Evolutionary conservation across 30 jellyfish, hydroid and myxozoan genomes (phyloP).

Genomic region (Nemopilema nomurai): DNA sequence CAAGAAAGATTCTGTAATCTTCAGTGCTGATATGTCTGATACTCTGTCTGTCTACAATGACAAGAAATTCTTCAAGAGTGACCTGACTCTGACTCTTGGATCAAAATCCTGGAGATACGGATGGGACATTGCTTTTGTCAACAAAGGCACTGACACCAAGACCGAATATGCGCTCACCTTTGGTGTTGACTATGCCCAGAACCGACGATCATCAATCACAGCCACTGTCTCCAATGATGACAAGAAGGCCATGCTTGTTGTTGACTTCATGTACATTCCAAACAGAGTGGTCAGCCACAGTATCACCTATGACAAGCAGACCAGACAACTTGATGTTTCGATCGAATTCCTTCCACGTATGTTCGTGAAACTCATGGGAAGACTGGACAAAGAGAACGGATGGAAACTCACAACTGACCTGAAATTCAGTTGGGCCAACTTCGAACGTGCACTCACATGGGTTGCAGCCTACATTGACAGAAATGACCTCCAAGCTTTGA

Average conservation of each 20-base stretch:
- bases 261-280: conserved; percentile 82
- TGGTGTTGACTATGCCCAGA: conserved; percentile 79
- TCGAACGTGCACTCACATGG: conserved; percentile 72
- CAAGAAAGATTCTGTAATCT: conserved; percentile 47
- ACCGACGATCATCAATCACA: conserved; percentile 68
- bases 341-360: conserved; percentile 95
- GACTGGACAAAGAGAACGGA: conserved; percentile 82
- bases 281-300: conserved; percentile 68
- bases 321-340: conserved; percentile 66
- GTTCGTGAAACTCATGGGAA: conserved; percentile 76
- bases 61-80: conserved; percentile 63
- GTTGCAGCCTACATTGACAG: conserved; percentile 59
- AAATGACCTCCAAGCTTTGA: conserved; percentile 41
- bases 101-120: conserved; percentile 88
- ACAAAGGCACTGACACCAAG: conserved; percentile 60
- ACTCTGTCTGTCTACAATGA: conserved; percentile 40
- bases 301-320: conserved; percentile 70
- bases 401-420: conserved; percentile 80
- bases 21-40: conserved; percentile 57
- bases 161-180: conserved; percentile 67
- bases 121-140: conserved; percentile 77
- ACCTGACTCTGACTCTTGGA: conserved; percentile 36
- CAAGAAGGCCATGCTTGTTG: conserved; percentile 45
- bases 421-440: conserved; percentile 74
- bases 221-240: conserved; percentile 69